phyloP scores from a whole-genome alignment of 53 echinoderm and acorn worm species.

The Patiria pectinifera region DNA sequence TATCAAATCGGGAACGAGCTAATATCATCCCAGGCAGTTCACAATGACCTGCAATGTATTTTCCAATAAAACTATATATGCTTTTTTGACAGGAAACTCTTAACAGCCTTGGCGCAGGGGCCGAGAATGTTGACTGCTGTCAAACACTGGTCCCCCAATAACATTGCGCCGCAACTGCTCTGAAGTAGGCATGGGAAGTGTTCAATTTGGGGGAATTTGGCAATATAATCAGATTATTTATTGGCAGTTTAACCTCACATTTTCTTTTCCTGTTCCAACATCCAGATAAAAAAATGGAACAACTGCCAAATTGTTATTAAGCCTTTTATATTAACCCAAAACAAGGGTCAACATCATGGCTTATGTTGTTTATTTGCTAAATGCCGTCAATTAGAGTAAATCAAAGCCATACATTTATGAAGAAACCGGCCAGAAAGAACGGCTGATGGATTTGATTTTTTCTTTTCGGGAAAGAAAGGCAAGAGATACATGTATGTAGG shows the following conservation, averaged over 20 bases:
- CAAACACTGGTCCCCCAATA: neutral
- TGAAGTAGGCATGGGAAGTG: neutral
- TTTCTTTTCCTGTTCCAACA: conserved; percentile 14
- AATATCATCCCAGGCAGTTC: neutral
- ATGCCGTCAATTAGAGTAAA: neutral
- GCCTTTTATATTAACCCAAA: neutral
- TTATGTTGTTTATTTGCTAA: neutral
- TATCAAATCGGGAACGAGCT: neutral
- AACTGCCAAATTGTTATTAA: neutral
- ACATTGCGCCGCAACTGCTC: neutral
- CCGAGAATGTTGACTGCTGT: neutral
- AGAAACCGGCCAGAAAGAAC: neutral
- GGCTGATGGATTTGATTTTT: too few species aligned
- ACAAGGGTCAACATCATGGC: neutral
- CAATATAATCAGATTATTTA: conserved; percentile 27
- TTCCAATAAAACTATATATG: neutral
- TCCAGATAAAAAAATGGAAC: neutral
- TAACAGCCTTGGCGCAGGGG: neutral
- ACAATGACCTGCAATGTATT: neutral
- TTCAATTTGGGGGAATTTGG: conserved; percentile 37
- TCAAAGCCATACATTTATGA: neutral
- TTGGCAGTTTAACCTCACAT: conserved; percentile 7
- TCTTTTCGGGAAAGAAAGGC: too few species aligned
- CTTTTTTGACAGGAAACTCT: neutral
- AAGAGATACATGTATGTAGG: too few species aligned